Evolutionary conservation across 2,797 vertebrate species (phyloP).

Genomic region (Clarias fuscus): DNA sequence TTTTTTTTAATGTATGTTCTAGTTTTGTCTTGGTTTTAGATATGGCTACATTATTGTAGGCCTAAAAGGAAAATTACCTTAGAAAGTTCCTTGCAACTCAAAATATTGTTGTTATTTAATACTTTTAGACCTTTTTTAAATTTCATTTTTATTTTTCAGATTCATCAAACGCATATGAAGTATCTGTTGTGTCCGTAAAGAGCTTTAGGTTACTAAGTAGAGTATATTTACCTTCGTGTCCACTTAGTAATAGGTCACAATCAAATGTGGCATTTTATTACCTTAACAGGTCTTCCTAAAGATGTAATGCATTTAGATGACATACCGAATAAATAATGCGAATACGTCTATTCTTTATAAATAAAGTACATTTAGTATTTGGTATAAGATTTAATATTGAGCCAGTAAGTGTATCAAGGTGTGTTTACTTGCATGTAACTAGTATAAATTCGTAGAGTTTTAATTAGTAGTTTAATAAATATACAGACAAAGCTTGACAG

Average conservation of each 20-base stretch:
- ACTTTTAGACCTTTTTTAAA: not conserved
- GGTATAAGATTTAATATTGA: not conserved
- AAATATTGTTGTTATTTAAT: not conserved
- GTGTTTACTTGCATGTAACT: not conserved
- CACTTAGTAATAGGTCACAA: constrained; percentile 27
- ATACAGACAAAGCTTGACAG: not conserved
- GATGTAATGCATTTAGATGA: constrained; percentile 33
- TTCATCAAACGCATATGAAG: not conserved
- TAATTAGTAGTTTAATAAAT: not conserved
- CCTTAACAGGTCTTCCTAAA: constrained; percentile 38
- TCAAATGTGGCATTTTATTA: constrained; percentile 48
- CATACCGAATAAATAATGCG: constrained; percentile 1
- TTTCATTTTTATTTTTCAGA: too few relatives aligned
- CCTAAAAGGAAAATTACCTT: not conserved
- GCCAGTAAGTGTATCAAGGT: not conserved
- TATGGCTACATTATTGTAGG: not conserved
- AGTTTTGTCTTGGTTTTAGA: not conserved
- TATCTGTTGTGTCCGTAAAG: constrained; percentile 26
- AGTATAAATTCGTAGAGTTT: not conserved
- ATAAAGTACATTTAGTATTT: not conserved
- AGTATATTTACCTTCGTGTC: constrained; percentile 37
- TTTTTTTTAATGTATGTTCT: not conserved
- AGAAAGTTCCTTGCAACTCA: not conserved
- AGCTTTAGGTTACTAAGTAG: constrained; percentile 27
- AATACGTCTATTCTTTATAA: not conserved